Conservation (phyloP, 1,140 invertebrate species). For the Papilio machaon region DNA sequence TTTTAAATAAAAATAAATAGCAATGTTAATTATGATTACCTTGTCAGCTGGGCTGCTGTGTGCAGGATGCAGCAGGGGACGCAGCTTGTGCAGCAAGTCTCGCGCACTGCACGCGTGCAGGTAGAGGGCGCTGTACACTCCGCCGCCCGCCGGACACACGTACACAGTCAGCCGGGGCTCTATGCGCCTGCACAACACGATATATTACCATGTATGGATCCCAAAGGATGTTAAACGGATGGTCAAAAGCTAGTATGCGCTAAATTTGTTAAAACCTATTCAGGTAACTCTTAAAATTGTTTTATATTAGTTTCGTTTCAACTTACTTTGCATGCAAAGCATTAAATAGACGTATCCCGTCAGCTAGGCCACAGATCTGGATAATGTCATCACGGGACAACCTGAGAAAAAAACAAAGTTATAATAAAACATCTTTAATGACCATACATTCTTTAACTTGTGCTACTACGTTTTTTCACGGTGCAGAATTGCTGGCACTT, state of each 20-base stretch:
- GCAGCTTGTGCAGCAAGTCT: constrained; percentile 87
- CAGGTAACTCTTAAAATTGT: background rate
- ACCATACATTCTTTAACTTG: too few relatives aligned
- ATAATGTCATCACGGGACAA: constrained; percentile 95
- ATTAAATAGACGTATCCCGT: constrained; percentile 95
- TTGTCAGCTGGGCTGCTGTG: constrained; percentile 79
- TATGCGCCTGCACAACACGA: constrained; percentile 83
- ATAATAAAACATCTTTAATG: background rate
- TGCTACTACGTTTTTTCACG: too few relatives aligned
- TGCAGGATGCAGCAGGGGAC: constrained; percentile 83
- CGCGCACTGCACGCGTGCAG: constrained; percentile 85
- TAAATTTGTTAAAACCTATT: background rate
- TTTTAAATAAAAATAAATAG: too few relatives aligned
- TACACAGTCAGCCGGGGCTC: constrained; percentile 91
- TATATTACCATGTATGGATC: constrained; percentile 32
- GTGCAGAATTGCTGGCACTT: too few relatives aligned
- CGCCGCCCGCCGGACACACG: constrained; percentile 86
- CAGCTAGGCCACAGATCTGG: constrained; percentile 95
- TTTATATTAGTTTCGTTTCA: constrained; percentile 59
- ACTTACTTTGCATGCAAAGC: constrained; percentile 90
- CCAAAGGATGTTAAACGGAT: background rate
- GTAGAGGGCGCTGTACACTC: constrained; percentile 91
- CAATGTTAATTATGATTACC: constrained; percentile 64
- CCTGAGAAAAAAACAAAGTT: constrained; percentile 66
- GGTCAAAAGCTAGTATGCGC: background rate